Conservation (phyloP, 1,140 invertebrate species). For the Bombus terrestris region DNA sequence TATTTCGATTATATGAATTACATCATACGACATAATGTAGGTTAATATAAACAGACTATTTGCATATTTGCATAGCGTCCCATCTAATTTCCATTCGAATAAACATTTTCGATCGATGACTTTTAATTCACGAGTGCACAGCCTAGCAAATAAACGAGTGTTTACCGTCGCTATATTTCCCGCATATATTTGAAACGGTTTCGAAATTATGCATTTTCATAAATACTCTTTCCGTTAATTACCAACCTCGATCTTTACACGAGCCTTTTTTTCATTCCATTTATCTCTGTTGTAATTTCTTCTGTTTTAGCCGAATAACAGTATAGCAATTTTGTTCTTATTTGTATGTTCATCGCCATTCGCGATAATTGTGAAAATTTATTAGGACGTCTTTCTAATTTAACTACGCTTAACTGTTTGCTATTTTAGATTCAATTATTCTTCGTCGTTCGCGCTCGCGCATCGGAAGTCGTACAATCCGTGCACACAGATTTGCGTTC, state of each 20-base stretch:
- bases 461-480: background rate
- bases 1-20: background rate
- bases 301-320: background rate
- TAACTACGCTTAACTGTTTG: background rate
- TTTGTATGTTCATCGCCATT: background rate
- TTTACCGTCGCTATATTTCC: constrained; percentile 16
- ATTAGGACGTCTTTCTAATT: background rate
- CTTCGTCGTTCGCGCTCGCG: background rate
- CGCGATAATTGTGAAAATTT: background rate
- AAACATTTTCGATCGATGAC: background rate
- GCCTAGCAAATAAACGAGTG: constrained; percentile 15
- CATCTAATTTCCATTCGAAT: constrained; percentile 1
- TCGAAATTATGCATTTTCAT: constrained; percentile 26
- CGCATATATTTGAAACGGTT: background rate
- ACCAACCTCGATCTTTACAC: background rate
- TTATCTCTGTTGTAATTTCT: background rate
- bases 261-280: background rate
- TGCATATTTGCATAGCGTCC: background rate
- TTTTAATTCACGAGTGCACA: background rate
- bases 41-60: background rate
- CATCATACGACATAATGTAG: background rate
- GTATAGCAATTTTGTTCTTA: too few species aligned
- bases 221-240: constrained; percentile 27
- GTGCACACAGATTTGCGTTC: constrained; percentile 5
- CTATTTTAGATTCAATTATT: constrained; percentile 14